phyloP scores from a whole-genome alignment of 2,113 vertebrate genomes.

The Gallinago undulata region DNA sequence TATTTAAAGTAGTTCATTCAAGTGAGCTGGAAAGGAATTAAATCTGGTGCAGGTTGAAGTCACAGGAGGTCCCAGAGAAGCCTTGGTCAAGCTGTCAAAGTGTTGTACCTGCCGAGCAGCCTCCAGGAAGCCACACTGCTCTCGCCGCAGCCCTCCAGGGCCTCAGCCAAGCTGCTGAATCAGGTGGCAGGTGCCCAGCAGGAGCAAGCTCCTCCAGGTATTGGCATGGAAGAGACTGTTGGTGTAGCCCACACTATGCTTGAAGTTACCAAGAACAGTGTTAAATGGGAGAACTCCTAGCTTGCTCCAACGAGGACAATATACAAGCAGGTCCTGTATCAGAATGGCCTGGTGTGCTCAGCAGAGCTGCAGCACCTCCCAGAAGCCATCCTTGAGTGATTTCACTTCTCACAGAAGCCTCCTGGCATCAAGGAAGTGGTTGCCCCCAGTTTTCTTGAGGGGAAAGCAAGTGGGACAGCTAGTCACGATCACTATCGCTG shows the following conservation, averaged over 20 bases:
- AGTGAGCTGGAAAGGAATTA: background rate
- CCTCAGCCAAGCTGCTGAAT: background rate
- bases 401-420: background rate
- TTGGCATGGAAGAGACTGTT: background rate
- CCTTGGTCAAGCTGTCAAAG: background rate
- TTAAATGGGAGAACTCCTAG: background rate
- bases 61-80: background rate
- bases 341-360: rapidly evolving
- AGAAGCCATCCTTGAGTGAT: background rate
- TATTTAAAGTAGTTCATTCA: background rate
- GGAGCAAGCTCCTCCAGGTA: background rate
- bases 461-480: background rate
- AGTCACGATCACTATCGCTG: background rate
- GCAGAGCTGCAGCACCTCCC: background rate
- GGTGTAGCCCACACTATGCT: rapidly evolving
- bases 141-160: background rate
- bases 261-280: too few relatives aligned
- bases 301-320: rapidly evolving
- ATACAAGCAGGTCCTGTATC: rapidly evolving
- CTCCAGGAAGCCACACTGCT: background rate
- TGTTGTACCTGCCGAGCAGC: background rate
- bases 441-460: background rate
- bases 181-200: background rate
- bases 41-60: rapidly evolving
- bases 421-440: rapidly evolving